phyloP scores from a whole-genome alignment of 2,113 vertebrate genomes.

The Xiphophorus couchianus region DNA sequence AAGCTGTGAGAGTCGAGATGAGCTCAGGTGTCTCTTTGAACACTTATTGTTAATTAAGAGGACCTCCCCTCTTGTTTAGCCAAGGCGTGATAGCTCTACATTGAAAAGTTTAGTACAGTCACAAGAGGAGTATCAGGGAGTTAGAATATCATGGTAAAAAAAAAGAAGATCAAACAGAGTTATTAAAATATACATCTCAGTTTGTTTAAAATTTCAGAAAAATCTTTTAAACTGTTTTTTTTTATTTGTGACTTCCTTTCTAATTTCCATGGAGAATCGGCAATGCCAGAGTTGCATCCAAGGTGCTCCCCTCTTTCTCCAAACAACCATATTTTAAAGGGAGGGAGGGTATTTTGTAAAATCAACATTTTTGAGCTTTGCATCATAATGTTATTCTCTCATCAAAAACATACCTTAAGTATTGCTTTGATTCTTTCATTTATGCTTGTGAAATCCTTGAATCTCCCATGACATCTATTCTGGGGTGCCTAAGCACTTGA shows the following conservation, averaged over 20 bases:
- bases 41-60: constrained; percentile 65
- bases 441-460: too few relatives aligned
- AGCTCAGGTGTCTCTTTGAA: constrained; percentile 56
- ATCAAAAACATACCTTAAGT: too few relatives aligned
- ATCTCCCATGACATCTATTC: too few relatives aligned
- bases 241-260: constrained; percentile 1
- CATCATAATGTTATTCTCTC: too few relatives aligned
- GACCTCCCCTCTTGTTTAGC: constrained; percentile 44
- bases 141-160: background rate
- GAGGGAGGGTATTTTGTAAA: too few relatives aligned
- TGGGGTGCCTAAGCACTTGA: too few relatives aligned
- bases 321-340: background rate
- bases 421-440: too few relatives aligned
- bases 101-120: constrained; percentile 55
- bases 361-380: too few relatives aligned
- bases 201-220: constrained; percentile 7
- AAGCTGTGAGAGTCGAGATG: constrained; percentile 29
- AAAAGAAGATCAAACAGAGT: background rate
- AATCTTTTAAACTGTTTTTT: constrained; percentile 1
- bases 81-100: constrained; percentile 46
- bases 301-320: background rate
- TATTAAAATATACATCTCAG: background rate
- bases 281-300: background rate
- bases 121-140: constrained; percentile 6
- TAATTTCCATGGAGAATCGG: background rate